Base-by-base conservation (phyloP, 2,888 invertebrate genomes). In the Xanthia icteritia region DNA sequence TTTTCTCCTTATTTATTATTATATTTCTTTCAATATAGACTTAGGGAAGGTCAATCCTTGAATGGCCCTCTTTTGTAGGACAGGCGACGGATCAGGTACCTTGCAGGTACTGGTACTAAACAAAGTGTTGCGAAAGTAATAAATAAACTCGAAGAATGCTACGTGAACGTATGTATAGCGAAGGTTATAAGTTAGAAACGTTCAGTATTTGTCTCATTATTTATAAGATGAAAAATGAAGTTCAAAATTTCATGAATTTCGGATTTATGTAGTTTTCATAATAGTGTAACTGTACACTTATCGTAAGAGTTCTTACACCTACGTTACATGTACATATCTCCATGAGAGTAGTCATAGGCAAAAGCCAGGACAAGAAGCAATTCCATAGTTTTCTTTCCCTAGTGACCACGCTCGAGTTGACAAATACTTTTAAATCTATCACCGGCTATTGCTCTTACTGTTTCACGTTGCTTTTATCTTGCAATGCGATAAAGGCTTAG, bases 351-450 rank as follows among this genome's bases (percentile, higher is more conserved):
- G 27, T 39, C 23, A 11, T 31, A 31, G 15, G 51, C 20, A 73
- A n/a, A 66, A 36, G 31, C 13, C 36, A 72, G 70, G 0, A 45
- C 31, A 17, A 48, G 27, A 69, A 64, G 39, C 61, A 69, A 82
- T 79, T 73, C 58, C 51, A 48, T 58, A 69, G 17, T 45, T 72
- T 56, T 61, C 48, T n/a, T 6, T 65, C 73, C 64, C 70, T 17
- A 23, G 69, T 2, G 67, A 23, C 76, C 64, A 45, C n/a, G 17
- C 23, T 71, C 83, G 63, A 84, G 83, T 77, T 77, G 75, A 79
- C 88, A 86, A 80, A 80, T 78, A 75, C 79, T 83, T 84, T 85
- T 69, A 84, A 89, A 90, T 87, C 87, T 88, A 87, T 89, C 86
- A 84, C 72, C 79, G 76, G 73, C 73, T 87, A 88, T 88, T 88